Evolutionary conservation across 2,888 invertebrate species (phyloP), one percentile per base, ranked within the genome.

Genomic region (Anthrax anthrax): DNA sequence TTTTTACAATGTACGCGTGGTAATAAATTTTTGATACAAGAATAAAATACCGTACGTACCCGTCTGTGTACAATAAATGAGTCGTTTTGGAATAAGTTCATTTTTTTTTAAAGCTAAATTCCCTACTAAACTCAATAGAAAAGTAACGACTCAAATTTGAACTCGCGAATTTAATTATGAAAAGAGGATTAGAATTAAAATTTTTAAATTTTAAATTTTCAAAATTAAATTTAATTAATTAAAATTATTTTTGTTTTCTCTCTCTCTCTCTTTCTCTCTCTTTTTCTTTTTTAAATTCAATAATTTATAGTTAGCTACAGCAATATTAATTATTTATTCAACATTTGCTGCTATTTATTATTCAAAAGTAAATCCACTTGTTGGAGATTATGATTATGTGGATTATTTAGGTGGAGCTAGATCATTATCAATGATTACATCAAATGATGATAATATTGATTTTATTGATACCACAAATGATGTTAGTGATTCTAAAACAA

Each of bases 301-400:
- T 32, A 34, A 19, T 32, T 49, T 50, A 37, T 72, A 88, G 87
- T 73, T 88, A 41, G 81, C 82, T 60, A 88, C 88, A 9, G 86
- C 87, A 1, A 75, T 79, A 6, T 70, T 88, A 38, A 74, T 88
- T 29, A 78, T 87, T 55, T 88, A 88, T 71, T 87, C 87, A 47
- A 85, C 85, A 46, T 76, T 88, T 57, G 87, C 88, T 2, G 88
- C 88, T 47, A 81, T 87, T 59, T 87, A 87, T 68, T 88, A 86
- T 68, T 86, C 88, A 44, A 87, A 87, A 67, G 85, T 87, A 63
- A 87, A 87, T 67, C 85, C 86, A 42, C 74, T 84, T 50, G 73
- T 82, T n/a, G 78, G 81, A 46, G 84, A 85, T 64, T 82, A 82
- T 63, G 80, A 81, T 57, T 82, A 84, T 60, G 79, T 79, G 48